Evolutionary conservation across 1,140 invertebrate genomes (phyloP).

Genomic region (Macrostomum lignano): DNA sequence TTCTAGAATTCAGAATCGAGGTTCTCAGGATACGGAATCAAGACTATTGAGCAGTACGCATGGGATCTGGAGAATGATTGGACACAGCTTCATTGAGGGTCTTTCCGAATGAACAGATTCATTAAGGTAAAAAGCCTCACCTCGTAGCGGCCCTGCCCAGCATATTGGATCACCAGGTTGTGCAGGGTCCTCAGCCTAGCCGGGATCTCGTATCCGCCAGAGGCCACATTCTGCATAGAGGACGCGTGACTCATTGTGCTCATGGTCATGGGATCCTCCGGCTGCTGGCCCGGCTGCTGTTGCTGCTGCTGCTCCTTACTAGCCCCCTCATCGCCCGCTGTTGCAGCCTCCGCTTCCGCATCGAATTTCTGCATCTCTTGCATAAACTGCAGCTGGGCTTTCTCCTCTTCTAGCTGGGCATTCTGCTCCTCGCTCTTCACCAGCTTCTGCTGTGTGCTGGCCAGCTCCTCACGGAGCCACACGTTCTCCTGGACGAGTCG

Average conservation of each 20-base stretch:
- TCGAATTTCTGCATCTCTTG: constrained; percentile 70
- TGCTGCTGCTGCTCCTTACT: too few relatives aligned
- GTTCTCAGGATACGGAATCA: too few relatives aligned
- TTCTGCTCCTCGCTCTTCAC: constrained; percentile 42
- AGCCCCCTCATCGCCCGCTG: not conserved
- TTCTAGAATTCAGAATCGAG: too few relatives aligned
- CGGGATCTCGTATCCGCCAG: constrained; percentile 60
- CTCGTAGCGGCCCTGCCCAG: constrained; percentile 40
- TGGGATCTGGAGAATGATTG: too few relatives aligned
- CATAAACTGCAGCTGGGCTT: constrained; percentile 80
- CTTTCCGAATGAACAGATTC: too few relatives aligned
- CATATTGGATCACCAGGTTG: constrained; percentile 36
- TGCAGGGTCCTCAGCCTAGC: constrained; percentile 68
- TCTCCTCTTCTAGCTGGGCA: constrained; percentile 49
- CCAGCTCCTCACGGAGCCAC: constrained; percentile 76
- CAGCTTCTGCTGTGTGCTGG: constrained; percentile 68
- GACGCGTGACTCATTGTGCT: too few relatives aligned
- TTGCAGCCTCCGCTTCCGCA: constrained; percentile 10
- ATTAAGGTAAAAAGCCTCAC: too few relatives aligned
- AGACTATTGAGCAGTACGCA: too few relatives aligned
- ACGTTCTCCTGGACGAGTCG: constrained; percentile 56
- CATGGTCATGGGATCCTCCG: too few relatives aligned
- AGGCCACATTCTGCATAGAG: too few relatives aligned
- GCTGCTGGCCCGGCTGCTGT: too few relatives aligned
- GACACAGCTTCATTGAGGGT: too few relatives aligned